Percentiles rank a stretch among this genome's conserved stretches.
Conservation (phyloP, 2,113 vertebrate genomes). For the Bubo blakistoni region DNA sequence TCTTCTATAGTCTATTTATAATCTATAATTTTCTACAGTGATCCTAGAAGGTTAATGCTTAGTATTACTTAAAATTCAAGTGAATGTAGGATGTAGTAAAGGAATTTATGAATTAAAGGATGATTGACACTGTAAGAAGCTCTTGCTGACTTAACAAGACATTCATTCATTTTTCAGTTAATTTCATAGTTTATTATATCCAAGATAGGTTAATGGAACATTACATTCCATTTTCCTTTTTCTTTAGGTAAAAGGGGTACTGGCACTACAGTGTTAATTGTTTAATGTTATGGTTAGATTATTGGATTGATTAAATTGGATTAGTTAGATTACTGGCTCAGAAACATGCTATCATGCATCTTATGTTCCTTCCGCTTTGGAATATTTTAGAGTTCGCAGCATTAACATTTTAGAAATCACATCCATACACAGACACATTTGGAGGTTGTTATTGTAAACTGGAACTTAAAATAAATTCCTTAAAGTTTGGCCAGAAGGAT, state of each 20-base stretch:
- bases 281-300: not conserved
- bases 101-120: conserved; percentile 33
- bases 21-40: conserved; percentile 15
- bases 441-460: not conserved
- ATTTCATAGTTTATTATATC: conserved; percentile 21
- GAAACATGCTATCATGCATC: not conserved
- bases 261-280: not conserved
- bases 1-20: conserved; percentile 4
- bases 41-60: conserved; percentile 24
- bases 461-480: not conserved
- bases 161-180: conserved; percentile 7
- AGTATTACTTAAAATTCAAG: conserved; percentile 28
- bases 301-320: conserved; percentile 21
- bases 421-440: not conserved
- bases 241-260: not conserved
- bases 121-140: not conserved
- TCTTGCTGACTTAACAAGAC: conserved; percentile 18
- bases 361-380: not conserved
- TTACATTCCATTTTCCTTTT: not conserved
- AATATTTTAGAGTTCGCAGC: not conserved
- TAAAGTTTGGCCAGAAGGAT: not conserved
- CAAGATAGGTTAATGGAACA: not conserved
- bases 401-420: not conserved
- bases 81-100: not conserved
- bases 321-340: conserved; percentile 2